phyloP scores from a whole-genome alignment of 2,888 invertebrate species.

The Petrolisthes cinctipes region DNA sequence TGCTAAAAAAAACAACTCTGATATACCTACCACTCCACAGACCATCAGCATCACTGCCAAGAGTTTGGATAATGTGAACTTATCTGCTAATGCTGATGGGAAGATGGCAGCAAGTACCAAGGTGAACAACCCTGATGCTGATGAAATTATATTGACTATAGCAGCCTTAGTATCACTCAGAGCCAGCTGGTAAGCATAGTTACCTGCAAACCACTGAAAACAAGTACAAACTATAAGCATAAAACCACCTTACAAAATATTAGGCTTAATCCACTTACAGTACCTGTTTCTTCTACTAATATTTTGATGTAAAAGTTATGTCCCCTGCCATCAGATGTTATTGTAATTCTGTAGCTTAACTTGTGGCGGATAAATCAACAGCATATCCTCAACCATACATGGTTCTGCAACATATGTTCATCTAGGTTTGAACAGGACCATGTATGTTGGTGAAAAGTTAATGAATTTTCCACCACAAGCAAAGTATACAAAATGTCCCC shows the following conservation, averaged over 20 bases:
- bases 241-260: neutral
- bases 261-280: neutral
- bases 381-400: too few relatives aligned
- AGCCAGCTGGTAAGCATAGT: constrained; percentile 92
- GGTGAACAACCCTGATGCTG: constrained; percentile 88
- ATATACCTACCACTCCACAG: constrained; percentile 79
- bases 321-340: too few relatives aligned
- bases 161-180: constrained; percentile 85
- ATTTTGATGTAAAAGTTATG: too few relatives aligned
- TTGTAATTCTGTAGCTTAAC: too few relatives aligned
- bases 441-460: too few relatives aligned
- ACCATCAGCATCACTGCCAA: constrained; percentile 84
- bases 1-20: neutral
- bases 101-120: constrained; percentile 87
- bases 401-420: too few relatives aligned
- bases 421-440: too few relatives aligned
- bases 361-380: too few relatives aligned
- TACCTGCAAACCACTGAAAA: constrained; percentile 92
- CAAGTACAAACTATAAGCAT: neutral
- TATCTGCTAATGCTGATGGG: constrained; percentile 84
- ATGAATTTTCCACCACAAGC: too few relatives aligned
- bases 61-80: constrained; percentile 87
- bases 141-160: constrained; percentile 89
- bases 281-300: too few relatives aligned
- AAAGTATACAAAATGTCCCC: too few relatives aligned